These are phyloP conservation scores for Drosophila lutescens DNA, from an alignment of 2,888 invertebrate genomes.

Conservation along the genomic window DNA sequence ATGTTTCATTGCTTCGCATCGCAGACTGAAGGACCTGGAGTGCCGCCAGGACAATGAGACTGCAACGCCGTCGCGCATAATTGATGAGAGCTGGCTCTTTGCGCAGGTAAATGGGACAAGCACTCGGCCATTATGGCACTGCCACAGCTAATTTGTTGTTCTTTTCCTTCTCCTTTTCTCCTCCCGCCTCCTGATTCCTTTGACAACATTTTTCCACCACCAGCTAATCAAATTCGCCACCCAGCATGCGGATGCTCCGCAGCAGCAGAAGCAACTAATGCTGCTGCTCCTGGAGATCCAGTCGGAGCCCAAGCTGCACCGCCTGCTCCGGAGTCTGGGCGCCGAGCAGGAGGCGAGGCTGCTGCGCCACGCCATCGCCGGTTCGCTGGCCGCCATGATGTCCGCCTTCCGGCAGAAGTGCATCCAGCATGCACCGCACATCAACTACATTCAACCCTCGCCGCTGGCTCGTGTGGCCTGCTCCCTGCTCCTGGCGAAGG, in stretches of 20 bases:
- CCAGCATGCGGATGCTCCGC: slow-evolving; percentile 70
- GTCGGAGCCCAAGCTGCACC: slow-evolving; percentile 84
- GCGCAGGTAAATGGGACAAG: slow-evolving; percentile 79
- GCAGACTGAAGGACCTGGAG: slow-evolving; percentile 68
- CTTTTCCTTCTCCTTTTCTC: not conserved
- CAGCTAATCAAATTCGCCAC: slow-evolving; percentile 83
- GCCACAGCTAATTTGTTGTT: slow-evolving; percentile 54
- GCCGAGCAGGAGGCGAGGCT: slow-evolving; percentile 83
- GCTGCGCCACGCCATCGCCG: slow-evolving; percentile 85
- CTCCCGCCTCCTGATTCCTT: slow-evolving; percentile 1
- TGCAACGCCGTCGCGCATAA: slow-evolving; percentile 75
- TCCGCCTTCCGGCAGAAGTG: slow-evolving; percentile 84
- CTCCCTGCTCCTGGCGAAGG: slow-evolving; percentile 75
- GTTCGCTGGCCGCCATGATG: slow-evolving; percentile 85
- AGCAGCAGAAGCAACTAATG: slow-evolving; percentile 79
- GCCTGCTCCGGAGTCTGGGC: slow-evolving; percentile 83
- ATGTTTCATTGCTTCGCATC: slow-evolving; percentile 55
- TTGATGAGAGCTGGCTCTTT: slow-evolving; percentile 84
- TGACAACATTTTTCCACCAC: slow-evolving; percentile 6
- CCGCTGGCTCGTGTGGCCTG: slow-evolving; percentile 82
- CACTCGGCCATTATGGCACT: slow-evolving; percentile 45
- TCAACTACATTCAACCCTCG: slow-evolving; percentile 84
- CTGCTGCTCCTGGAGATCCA: slow-evolving; percentile 82
- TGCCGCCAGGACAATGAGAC: slow-evolving; percentile 59
- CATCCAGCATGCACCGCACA: slow-evolving; percentile 83